Evolutionary conservation across 2,113 vertebrate genomes (phyloP).

Genomic region (Myxocyprinus asiaticus): DNA sequence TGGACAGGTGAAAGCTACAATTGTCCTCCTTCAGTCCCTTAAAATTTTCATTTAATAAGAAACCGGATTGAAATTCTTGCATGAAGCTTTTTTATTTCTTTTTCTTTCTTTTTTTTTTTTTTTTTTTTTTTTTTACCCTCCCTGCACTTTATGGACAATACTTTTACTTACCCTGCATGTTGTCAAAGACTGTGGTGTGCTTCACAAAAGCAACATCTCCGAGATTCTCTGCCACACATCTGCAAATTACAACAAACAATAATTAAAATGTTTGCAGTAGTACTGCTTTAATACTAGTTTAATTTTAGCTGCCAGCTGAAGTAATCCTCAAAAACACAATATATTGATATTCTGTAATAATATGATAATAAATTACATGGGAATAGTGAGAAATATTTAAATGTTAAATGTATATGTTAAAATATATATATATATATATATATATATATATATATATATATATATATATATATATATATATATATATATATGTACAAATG

Average conservation of each 20-base stretch:
- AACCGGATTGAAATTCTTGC: not conserved
- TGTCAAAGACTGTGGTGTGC: conserved; percentile 77
- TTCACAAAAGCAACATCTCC: conserved; percentile 80
- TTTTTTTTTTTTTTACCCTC: no score
- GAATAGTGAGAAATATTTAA: no score
- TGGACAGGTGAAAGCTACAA: conserved; percentile 3
- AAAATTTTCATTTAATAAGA: conserved; percentile 14
- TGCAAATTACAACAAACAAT: conserved; percentile 48
- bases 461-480: no score
- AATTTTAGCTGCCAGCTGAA: not conserved
- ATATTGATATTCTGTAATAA: no score
- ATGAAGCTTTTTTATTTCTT: no score
- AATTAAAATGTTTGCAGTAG: not conserved
- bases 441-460: no score
- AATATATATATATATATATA: no score
- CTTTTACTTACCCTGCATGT: conserved; percentile 70
- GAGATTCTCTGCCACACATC: conserved; percentile 80
- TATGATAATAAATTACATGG: no score
- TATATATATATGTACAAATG: no score
- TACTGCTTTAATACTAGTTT: not conserved
- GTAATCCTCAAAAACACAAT: no score
- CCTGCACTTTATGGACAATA: not conserved
- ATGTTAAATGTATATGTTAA: no score
- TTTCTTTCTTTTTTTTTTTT: no score
- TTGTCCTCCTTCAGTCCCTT: conserved; percentile 8